phyloP scores from a whole-genome alignment of 2,113 vertebrate species.

The Vulpes vulpes region DNA sequence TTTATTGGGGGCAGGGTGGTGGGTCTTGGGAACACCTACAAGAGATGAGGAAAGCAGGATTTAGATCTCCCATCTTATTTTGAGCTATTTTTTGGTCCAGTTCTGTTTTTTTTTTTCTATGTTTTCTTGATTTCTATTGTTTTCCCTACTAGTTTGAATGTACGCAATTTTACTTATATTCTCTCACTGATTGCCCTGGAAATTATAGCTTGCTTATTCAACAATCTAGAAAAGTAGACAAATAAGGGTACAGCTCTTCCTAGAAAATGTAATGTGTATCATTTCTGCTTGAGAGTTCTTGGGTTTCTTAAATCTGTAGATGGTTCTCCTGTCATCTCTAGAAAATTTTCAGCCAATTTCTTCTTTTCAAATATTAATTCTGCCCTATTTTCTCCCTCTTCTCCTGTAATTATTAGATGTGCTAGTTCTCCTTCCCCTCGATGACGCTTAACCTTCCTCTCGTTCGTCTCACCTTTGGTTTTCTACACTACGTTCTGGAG shows the following conservation, averaged over 20 bases:
- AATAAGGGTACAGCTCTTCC: background rate
- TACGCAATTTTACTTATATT: background rate
- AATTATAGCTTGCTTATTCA: background rate
- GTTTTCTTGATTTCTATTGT: background rate
- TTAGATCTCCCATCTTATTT: background rate
- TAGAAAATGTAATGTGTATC: background rate
- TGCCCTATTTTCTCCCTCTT: background rate
- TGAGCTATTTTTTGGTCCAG: background rate
- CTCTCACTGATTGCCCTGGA: background rate
- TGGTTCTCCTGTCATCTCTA: slow-evolving; percentile 2
- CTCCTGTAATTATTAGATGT: background rate
- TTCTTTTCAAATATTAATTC: slow-evolving; percentile 33
- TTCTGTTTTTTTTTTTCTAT: background rate
- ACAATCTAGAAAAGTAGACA: background rate
- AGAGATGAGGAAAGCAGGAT: background rate
- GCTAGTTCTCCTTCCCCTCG: background rate
- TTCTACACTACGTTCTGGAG: background rate
- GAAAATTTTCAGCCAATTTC: background rate
- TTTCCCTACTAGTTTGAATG: slow-evolving; percentile 1
- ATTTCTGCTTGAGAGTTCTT: background rate
- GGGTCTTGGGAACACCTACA: background rate
- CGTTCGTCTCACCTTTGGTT: background rate
- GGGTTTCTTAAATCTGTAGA: background rate
- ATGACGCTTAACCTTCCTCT: background rate
- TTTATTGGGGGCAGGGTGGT: background rate